Evolutionary conservation across 2,888 invertebrate genomes (phyloP).

Genomic region (Neocrepidodera transversa): DNA sequence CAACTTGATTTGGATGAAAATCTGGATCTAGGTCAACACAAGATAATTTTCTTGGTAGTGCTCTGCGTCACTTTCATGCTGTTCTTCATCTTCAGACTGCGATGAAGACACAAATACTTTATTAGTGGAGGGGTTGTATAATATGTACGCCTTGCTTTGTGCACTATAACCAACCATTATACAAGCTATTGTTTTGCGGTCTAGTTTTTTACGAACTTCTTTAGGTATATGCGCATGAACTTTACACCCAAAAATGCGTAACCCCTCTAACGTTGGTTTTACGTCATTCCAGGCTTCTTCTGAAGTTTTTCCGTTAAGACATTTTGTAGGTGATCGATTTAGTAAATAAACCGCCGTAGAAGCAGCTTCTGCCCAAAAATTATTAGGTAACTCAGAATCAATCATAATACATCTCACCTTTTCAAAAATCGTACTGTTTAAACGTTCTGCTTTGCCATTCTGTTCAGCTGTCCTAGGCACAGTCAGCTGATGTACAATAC

Average conservation of each 20-base stretch:
- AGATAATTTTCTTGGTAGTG: too few species aligned
- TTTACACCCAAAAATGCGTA: slow-evolving; percentile 32
- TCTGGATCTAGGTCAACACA: too few species aligned
- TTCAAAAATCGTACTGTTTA: slow-evolving; percentile 45
- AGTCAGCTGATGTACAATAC: too few species aligned
- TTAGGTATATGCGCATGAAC: slow-evolving; percentile 25
- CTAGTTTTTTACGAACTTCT: slow-evolving; percentile 29
- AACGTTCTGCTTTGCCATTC: slow-evolving; percentile 41
- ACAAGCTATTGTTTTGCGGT: slow-evolving; percentile 19
- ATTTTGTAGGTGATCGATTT: slow-evolving; percentile 15
- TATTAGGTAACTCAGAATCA: slow-evolving; percentile 42
- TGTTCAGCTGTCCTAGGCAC: slow-evolving; percentile 14
- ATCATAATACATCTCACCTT: slow-evolving; percentile 45
- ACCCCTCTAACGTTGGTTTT: slow-evolving; percentile 19
- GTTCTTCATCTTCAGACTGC: too few species aligned
- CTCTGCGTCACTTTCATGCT: too few species aligned
- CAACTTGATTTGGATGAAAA: too few species aligned
- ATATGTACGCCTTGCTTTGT: slow-evolving; percentile 24
- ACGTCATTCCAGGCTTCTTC: too few species aligned
- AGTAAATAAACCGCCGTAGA: slow-evolving; percentile 45
- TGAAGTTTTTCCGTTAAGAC: slow-evolving; percentile 13
- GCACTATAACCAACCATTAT: slow-evolving; percentile 30
- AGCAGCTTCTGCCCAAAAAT: too few species aligned
- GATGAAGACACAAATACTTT: too few species aligned
- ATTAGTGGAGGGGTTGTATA: slow-evolving; percentile 2